Conservation (phyloP, 2,888 invertebrate species). For the Scelioninae gen. 1 region DNA sequence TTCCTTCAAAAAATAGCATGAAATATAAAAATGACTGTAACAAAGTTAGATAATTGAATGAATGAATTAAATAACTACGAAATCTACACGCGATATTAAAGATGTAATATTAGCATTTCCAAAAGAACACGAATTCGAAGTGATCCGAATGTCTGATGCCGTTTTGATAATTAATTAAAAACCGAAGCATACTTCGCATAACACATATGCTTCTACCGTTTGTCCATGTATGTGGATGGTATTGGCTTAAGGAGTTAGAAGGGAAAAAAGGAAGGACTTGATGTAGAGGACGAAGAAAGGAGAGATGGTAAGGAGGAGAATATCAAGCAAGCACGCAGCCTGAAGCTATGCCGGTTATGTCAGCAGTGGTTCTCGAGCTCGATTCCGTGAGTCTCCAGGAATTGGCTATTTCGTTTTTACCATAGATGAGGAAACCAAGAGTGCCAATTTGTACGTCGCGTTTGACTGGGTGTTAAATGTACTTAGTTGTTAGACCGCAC, state of each 20-base stretch:
- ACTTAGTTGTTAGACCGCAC: conserved; percentile 32
- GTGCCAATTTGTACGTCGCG: conserved; percentile 46
- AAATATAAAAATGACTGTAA: not conserved
- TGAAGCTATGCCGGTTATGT: conserved; percentile 75
- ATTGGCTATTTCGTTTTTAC: conserved; percentile 56
- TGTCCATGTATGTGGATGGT: conserved; percentile 64
- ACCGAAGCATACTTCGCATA: conserved; percentile 59
- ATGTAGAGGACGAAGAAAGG: conserved; percentile 31
- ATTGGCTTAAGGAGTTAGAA: conserved; percentile 58
- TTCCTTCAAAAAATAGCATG: not conserved
- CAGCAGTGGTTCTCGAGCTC: conserved; percentile 76
- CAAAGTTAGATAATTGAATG: conserved; percentile 5
- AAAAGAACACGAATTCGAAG: conserved; percentile 50
- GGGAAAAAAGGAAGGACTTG: conserved; percentile 41
- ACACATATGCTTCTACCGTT: conserved; percentile 54
- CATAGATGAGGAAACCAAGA: conserved; percentile 22
- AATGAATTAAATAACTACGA: conserved; percentile 39
- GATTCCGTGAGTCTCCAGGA: conserved; percentile 48
- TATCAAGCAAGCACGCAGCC: conserved; percentile 73
- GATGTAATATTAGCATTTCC: conserved; percentile 52
- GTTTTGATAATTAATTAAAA: conserved; percentile 68
- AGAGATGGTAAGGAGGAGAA: conserved; percentile 61
- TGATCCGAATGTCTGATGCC: conserved; percentile 57
- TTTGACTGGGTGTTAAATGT: conserved; percentile 17
- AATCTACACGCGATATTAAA: conserved; percentile 48